A percentile compares a stretch with the other conserved stretches of the same genome.
Conservation (phyloP, 2,113 vertebrate species). For the Elephantulus edwardii region DNA sequence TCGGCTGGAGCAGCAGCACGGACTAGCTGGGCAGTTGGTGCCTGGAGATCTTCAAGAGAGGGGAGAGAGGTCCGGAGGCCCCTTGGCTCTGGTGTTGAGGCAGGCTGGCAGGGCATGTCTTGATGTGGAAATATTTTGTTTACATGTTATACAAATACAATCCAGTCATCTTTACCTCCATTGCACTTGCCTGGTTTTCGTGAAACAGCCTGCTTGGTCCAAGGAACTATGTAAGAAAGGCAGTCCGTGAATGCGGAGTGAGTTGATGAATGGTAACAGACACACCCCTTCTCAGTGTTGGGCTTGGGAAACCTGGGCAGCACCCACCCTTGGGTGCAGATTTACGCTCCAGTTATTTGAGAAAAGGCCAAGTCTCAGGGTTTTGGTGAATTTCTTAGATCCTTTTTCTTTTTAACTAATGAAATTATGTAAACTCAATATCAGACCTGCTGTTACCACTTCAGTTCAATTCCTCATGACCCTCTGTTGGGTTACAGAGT, state of each 20-base stretch:
- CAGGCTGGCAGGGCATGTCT: background rate
- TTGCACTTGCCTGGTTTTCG: background rate
- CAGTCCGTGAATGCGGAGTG: fast-evolving
- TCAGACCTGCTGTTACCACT: no score
- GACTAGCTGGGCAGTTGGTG: no score
- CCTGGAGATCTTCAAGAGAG: background rate
- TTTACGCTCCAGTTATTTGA: background rate
- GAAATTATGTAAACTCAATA: background rate
- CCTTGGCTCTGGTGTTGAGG: background rate
- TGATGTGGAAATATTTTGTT: background rate
- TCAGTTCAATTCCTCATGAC: no score
- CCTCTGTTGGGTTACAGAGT: no score
- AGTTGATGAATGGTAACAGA: background rate
- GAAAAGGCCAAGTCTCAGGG: background rate
- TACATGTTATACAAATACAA: background rate
- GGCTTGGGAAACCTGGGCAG: background rate
- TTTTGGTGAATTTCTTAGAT: background rate
- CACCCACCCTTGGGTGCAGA: background rate
- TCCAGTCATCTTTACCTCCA: fast-evolving
- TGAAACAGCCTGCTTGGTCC: background rate
- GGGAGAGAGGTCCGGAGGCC: background rate
- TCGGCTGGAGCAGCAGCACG: background rate
- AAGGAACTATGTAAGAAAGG: background rate
- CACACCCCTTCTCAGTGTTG: background rate
- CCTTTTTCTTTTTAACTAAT: background rate